Evolutionary conservation across 2,888 invertebrate species (phyloP), one percentile per base, ranked within the genome.

Genomic region (Actias luna): DNA sequence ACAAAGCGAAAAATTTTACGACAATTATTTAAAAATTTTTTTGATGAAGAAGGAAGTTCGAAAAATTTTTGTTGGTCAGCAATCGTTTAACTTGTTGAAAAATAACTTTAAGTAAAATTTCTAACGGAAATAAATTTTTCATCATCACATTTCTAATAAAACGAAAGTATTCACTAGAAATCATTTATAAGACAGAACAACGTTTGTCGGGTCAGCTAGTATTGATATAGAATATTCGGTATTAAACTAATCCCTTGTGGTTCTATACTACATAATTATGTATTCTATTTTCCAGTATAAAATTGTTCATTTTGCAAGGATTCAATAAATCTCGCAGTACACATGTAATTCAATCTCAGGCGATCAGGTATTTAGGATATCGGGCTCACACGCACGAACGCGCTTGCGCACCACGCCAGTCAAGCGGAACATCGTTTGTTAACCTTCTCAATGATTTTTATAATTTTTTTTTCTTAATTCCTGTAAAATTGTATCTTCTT

Each of bases 351-450:
- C 29, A 55, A 29, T 22, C 14, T 42, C 57, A 29, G 22, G 42
- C n/a, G 27, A 50, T 61, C 57, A 66, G 65, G 67, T 64, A 65
- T 59, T 59, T 22, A 31, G 63, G 59, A 29, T 55, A 55, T n/a
- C 55, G 52, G 14, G 52, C 50, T 61, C 57, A 33, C 63, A 65
- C 65, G 65, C 65, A 65, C 63, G 65, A 65, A 31, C 63, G 65
- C 58, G 39, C 52, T 16, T 63, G 39, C 52, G 58, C 62, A 55
- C 59, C 33, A n/a, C 59, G 33, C 33, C 62, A 62, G 31, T 62
- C 46, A 62, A 58, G 36, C 46, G 33, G 39, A 55, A 58, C 29
- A 55, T 16, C 2, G 55, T 29, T 29, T 46, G 16, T 29, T 27
- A 55, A 29, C 29, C 55, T 29, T n/a, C 29, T 1, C 5, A 55